Evolutionary conservation across 2,113 vertebrate species (phyloP).

Genomic region (Bubalus kerabau): DNA sequence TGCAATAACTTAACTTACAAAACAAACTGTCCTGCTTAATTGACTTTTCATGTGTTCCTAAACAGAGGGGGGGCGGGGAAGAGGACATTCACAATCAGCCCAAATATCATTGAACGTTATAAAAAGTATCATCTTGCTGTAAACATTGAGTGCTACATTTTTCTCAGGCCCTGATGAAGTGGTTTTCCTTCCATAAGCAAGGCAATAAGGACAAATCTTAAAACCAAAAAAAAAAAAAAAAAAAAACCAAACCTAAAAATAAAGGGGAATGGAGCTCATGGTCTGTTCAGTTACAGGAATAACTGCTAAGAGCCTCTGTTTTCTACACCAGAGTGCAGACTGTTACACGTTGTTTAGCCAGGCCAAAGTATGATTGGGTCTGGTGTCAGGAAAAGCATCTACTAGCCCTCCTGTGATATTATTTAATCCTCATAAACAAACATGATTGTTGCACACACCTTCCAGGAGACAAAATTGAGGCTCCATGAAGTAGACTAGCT

Average conservation of each 20-base stretch:
- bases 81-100: not conserved
- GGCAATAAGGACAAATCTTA: not conserved
- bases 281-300: not conserved
- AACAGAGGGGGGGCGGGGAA: not conserved
- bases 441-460: not conserved
- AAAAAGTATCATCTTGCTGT: not conserved
- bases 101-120: not conserved
- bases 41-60: conserved; percentile 12
- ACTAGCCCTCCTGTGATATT: not conserved
- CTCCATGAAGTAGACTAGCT: not conserved
- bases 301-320: not conserved
- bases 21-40: not conserved
- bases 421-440: not conserved
- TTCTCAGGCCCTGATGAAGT: not conserved
- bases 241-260: not conserved
- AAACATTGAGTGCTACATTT: not conserved
- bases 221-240: not conserved
- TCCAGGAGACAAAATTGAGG: not conserved
- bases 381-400: not conserved
- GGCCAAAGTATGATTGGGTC: not conserved
- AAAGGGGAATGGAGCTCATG: not conserved
- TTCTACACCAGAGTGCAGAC: not conserved
- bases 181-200: not conserved
- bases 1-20: not conserved
- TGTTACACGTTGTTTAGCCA: not conserved